Evolutionary conservation across 2,113 vertebrate species (phyloP).

Genomic region (Misgurnus anguillicaudatus): DNA sequence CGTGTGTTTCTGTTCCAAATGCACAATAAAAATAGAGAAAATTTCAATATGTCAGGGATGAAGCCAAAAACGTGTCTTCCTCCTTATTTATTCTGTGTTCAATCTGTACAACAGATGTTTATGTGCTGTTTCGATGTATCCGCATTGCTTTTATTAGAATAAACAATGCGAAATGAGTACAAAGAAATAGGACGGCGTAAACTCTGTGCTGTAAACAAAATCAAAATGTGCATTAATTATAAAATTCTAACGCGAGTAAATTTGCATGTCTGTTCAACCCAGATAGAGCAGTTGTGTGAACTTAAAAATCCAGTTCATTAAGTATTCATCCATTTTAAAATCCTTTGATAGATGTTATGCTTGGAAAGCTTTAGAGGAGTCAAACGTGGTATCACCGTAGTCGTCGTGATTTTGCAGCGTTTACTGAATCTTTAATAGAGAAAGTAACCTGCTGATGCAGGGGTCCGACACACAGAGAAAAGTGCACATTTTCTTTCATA

Average conservation of each 20-base stretch:
- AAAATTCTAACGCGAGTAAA: neutral
- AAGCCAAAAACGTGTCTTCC: constrained; percentile 12
- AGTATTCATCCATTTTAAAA: constrained; percentile 23
- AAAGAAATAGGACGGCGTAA: constrained; percentile 15
- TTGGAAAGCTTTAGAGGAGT: constrained; percentile 14
- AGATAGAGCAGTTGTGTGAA: neutral
- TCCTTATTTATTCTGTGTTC: neutral
- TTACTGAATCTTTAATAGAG: constrained; percentile 17
- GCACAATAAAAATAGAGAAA: constrained; percentile 33
- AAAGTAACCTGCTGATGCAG: constrained; percentile 36
- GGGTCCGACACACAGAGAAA: constrained; percentile 8
- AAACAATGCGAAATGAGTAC: neutral
- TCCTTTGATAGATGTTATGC: neutral
- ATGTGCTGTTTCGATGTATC: neutral
- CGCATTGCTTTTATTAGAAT: neutral
- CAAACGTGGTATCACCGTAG: constrained; percentile 7
- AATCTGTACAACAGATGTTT: constrained; percentile 7
- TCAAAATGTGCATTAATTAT: constrained; percentile 10
- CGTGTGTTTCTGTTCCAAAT: constrained; percentile 12
- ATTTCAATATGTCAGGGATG: constrained; percentile 37
- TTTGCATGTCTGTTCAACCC: constrained; percentile 24
- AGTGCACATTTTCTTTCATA: constrained; percentile 39
- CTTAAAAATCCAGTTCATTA: constrained; percentile 6
- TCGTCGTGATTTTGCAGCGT: constrained; percentile 3
- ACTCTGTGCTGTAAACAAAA: constrained; percentile 5